Evolutionary conservation across 2,113 vertebrate genomes (phyloP).

Genomic region (Equus quagga): DNA sequence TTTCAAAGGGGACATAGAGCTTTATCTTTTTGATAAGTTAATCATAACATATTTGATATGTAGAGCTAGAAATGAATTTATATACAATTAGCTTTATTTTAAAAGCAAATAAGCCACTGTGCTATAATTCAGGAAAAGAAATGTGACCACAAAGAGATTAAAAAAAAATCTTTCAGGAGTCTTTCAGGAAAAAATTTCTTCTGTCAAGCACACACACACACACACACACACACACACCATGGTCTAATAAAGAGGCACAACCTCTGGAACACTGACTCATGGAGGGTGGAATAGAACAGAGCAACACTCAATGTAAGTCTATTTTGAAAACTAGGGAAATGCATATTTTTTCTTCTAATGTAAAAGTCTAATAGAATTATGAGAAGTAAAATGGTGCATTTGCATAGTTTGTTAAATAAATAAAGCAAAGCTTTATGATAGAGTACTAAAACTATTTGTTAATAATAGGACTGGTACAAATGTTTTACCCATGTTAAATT

Average conservation of each 20-base stretch:
- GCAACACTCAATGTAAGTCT: neutral
- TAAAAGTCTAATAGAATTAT: neutral
- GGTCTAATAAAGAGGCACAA: neutral
- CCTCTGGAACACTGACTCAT: neutral
- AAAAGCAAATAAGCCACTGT: neutral
- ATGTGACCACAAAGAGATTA: neutral
- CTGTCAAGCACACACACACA: fast-evolving
- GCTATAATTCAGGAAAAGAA: neutral
- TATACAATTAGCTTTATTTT: neutral
- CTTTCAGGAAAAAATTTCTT: neutral
- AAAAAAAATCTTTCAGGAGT: neutral
- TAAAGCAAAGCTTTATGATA: neutral
- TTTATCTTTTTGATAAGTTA: neutral
- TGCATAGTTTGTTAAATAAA: neutral
- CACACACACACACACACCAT: neutral
- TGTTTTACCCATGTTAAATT: neutral
- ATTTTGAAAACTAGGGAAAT: neutral
- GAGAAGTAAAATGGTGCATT: neutral
- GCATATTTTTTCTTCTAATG: neutral
- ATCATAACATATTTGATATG: neutral
- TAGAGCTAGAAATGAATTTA: neutral
- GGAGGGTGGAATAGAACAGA: neutral
- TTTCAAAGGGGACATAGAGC: neutral
- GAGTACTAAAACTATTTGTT: neutral
- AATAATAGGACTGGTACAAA: neutral